Evolutionary conservation across 2,888 invertebrate species (phyloP), one percentile per base, ranked within the genome.

Genomic region (Xylota segnis): DNA sequence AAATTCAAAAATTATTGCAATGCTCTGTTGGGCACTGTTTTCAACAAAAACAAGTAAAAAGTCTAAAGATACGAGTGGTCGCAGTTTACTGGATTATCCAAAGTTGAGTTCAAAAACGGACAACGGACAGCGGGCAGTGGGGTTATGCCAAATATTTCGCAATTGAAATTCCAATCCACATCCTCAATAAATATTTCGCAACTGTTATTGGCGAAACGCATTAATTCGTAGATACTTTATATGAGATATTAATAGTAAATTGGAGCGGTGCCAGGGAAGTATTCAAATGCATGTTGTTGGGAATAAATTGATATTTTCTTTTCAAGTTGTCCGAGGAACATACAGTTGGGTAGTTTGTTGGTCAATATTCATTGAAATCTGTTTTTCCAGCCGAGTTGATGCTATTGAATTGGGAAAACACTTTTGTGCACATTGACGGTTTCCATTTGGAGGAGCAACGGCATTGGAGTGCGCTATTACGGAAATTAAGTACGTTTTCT

Each of bases 171-270:
- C 54, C 74, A 40, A 27, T 43, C 23, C 6, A 16, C 23, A 52
- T 54, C 40, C 45, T 52, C 40, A 16, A 68, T 54, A 54, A 68
- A 54, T 54, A 68, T 29, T 74, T 52, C 40, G 61, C 61, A 50
- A 50, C 50, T 50, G 50, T 63, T 74, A 74, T 63, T 61, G 63
- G 63, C 43, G 10, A 74, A 63, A 63, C 61, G 52, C 74, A 74
- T 74, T 61, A 61, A 74, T 54, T 63, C 14, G 5, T 40, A 29
- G 52, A 61, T 72, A 40, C 40, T 50, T 61, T 23, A 23, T 16
- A 63, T 32, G 32, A 52, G 54, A 34, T 74, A 65, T 54, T 63
- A 52, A 63, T 63, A 61, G 63, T 54, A 54, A 63, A 43, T 43
- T 63, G 74, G 74, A 74, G 14, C 54, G 18, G 34, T 56, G 61